Evolutionary conservation across 2,797 vertebrate species (phyloP).

Genomic region (Microctenopoma steveboyesi): DNA sequence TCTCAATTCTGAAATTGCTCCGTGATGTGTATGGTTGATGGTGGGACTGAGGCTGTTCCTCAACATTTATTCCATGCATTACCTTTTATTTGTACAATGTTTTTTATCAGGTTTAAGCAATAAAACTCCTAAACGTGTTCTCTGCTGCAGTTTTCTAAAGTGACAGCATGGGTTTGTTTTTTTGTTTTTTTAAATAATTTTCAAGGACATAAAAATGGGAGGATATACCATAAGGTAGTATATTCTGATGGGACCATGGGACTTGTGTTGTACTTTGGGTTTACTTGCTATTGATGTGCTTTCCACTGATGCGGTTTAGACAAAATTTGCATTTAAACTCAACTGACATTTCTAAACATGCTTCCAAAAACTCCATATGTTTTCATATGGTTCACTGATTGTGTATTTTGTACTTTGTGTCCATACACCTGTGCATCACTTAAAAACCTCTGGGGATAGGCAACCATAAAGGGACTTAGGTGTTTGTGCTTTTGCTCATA

Average conservation of each 20-base stretch:
- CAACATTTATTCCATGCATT: not conserved
- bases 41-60: slow-evolving; percentile 10
- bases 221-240: slow-evolving; percentile 14
- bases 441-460: not conserved
- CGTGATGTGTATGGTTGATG: slow-evolving; percentile 17
- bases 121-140: slow-evolving; percentile 8
- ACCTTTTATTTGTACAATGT: slow-evolving; percentile 9
- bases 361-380: not conserved
- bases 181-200: slow-evolving; percentile 30
- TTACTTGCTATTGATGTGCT: slow-evolving; percentile 8
- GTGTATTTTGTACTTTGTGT: not conserved
- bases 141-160: slow-evolving; percentile 11
- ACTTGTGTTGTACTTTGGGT: slow-evolving; percentile 5
- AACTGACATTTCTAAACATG: slow-evolving; percentile 2
- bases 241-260: slow-evolving; percentile 9
- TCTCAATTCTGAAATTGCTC: slow-evolving; percentile 40
- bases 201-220: slow-evolving; percentile 26
- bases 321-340: slow-evolving; percentile 4
- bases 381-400: too few relatives aligned
- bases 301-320: not conserved
- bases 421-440: not conserved
- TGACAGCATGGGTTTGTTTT: not conserved
- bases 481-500: not conserved
- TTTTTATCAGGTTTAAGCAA: slow-evolving; percentile 21
- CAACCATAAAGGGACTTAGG: not conserved